A percentile compares a stretch with the other conserved stretches of the same genome.
These are phyloP conservation scores for Acrobeloides nanus DNA, from an alignment of 2,888 invertebrate genomes.

Conservation along the genomic window DNA sequence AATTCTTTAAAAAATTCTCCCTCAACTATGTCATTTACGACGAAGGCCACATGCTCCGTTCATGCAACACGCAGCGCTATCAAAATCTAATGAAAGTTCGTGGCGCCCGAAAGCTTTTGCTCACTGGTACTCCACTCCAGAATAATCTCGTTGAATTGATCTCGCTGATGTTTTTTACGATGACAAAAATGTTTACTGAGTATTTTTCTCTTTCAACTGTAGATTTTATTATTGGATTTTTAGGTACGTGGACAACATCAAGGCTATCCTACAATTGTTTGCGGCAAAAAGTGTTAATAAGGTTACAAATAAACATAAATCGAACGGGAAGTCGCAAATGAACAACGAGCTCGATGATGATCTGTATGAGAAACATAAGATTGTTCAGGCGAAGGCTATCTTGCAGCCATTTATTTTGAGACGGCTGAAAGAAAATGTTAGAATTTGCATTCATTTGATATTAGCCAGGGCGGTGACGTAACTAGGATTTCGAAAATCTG, in stretches of 20 bases:
- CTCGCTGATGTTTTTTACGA: conserved; percentile 87
- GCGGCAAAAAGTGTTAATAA: conserved; percentile 6
- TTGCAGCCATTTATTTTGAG: conserved; percentile 90
- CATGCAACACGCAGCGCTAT: conserved; percentile 78
- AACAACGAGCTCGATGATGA: conserved; percentile 3
- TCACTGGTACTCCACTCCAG: conserved; percentile 92
- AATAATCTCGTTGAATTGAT: conserved; percentile 90
- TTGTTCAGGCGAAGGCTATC: conserved; percentile 83
- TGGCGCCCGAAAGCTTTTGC: conserved; percentile 63
- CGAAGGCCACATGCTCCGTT: conserved; percentile 92
- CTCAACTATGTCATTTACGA: conserved; percentile 90
- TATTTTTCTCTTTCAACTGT: not conserved
- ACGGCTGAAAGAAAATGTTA: conserved; percentile 68
- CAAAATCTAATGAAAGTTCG: conserved; percentile 37
- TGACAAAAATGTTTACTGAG: conserved; percentile 78
- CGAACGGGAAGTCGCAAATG: conserved; percentile 3
- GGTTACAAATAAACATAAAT: not conserved
- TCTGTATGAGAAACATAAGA: conserved; percentile 79
- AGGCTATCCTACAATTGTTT: conserved; percentile 38
- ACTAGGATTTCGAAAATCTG: too few relatives aligned
- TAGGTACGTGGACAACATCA: conserved; percentile 37
- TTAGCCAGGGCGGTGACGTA: too few relatives aligned
- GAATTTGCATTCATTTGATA: too few relatives aligned
- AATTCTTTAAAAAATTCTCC: conserved; percentile 71
- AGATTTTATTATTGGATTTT: not conserved